Evolutionary conservation across 2,888 invertebrate species (phyloP).

Genomic region (Ennomos erosarius): DNA sequence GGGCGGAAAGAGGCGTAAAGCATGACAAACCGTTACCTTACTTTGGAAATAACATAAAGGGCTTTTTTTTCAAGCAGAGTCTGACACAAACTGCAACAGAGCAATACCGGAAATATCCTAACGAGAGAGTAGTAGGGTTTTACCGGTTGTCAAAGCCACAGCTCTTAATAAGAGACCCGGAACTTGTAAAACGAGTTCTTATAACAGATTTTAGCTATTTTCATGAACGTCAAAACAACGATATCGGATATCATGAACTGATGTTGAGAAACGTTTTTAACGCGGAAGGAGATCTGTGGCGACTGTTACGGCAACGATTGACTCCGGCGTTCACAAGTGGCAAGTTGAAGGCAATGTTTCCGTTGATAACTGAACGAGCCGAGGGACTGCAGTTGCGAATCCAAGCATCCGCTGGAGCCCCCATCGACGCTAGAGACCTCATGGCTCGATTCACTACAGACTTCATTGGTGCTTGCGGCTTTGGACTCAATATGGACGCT

Average conservation of each 20-base stretch:
- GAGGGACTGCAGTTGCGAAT: slow-evolving; percentile 36
- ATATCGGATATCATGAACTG: neutral
- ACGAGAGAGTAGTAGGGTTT: neutral
- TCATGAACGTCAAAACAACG: neutral
- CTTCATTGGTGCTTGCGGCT: slow-evolving; percentile 61
- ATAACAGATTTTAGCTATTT: neutral
- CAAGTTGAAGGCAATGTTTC: slow-evolving; percentile 67
- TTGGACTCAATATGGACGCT: slow-evolving; percentile 46
- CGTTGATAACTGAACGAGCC: slow-evolving; percentile 60
- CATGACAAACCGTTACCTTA: slow-evolving; percentile 1
- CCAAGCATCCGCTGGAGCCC: slow-evolving; percentile 46
- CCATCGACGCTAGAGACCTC: slow-evolving; percentile 52
- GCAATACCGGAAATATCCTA: neutral
- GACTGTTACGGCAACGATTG: slow-evolving; percentile 58
- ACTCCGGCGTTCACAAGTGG: slow-evolving; percentile 65
- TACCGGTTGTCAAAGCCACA: neutral
- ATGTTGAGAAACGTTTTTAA: slow-evolving; percentile 56
- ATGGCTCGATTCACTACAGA: slow-evolving; percentile 62
- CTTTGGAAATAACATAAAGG: neutral
- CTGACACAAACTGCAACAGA: neutral
- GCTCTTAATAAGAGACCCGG: neutral
- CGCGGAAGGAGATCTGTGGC: slow-evolving; percentile 65
- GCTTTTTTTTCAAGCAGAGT: neutral
- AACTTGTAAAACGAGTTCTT: neutral
- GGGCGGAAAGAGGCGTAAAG: neutral